Evolutionary conservation across 2,797 vertebrate species (phyloP), one percentile per base, ranked within the genome.

Genomic region (Cuculus canorus): DNA sequence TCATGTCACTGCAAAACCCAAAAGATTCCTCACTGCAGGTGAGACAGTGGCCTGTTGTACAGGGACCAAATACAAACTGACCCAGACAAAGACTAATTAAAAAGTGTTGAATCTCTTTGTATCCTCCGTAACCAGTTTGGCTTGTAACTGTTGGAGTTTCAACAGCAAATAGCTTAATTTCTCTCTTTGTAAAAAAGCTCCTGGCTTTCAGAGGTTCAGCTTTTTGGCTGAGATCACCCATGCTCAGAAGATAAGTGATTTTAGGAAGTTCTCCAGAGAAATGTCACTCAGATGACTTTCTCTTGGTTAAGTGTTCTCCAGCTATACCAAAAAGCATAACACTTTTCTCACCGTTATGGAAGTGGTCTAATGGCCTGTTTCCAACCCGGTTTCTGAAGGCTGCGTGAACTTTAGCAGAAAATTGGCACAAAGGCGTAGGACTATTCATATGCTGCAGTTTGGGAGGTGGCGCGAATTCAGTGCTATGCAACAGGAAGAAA

Each of bases 381-480:
- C 66, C 78, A 91, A 10, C 25, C 16, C 53, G 28, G 10, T 64
- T 80, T 92, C 78, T 79, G 48, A 73, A 52, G 71, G 75, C 41
- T 84, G 48, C 4, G 52, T 71, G 79, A 94, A 65, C 75, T 92
- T 75, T 8, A 86, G 71, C 32, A 70, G 81, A 77, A 76, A 82
- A 23, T 66, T 86, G 88, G 52, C 81, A 39, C 0, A 2, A 50
- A 72, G 70, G 60, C 8, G 7, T 48, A 56, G 83, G 48, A 53
- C 72, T 41, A 82, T 53, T 87, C 71, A 66, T 82, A 52, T 50
- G 53, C 56, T 80, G 75, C 41, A 79, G 30, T 68, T 47, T 50
- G 85, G 71, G 86, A 85, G 70, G 81, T 52, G 80, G 70, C 82
- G 88, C 86, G 66, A 93, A 94, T 60, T 81, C 68, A 84, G 30